Evolutionary conservation across 2,888 invertebrate species (phyloP).

Genomic region (Ypsolopha sequella): DNA sequence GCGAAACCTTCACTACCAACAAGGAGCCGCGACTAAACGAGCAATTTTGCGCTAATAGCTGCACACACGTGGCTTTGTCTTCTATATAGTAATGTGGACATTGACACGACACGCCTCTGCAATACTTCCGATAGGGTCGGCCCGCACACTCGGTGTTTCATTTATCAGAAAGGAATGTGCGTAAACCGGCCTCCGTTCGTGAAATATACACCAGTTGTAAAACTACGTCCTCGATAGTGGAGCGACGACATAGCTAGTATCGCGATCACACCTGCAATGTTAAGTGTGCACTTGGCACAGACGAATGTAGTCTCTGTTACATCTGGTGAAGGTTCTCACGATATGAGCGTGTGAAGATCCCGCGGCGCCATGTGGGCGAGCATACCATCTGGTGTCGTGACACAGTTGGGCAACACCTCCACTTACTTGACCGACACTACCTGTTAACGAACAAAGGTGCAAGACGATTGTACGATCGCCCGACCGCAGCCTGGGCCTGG

Average conservation of each 20-base stretch:
- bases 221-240: conserved; percentile 34
- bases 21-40: too few species aligned
- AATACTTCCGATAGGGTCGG: not conserved
- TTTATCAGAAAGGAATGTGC: conserved; percentile 22
- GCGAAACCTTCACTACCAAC: conserved; percentile 16
- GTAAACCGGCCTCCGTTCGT: conserved; percentile 32
- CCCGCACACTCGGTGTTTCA: conserved; percentile 9
- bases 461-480: not conserved
- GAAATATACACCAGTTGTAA: conserved; percentile 38
- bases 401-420: conserved; percentile 19
- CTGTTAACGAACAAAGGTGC: conserved; percentile 18
- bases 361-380: conserved; percentile 49
- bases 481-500: too few species aligned
- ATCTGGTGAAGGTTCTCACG: not conserved
- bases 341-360: not conserved
- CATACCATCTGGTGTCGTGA: conserved; percentile 43
- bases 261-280: too few species aligned
- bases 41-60: too few species aligned
- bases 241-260: too few species aligned
- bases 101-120: not conserved
- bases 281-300: too few species aligned
- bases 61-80: too few species aligned
- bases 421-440: conserved; percentile 15
- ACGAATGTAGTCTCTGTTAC: not conserved
- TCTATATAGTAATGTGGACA: not conserved